Evolutionary conservation across 2,113 vertebrate species (phyloP), one percentile per base, ranked within the genome.

Genomic region (Oxyura jamaicensis): DNA sequence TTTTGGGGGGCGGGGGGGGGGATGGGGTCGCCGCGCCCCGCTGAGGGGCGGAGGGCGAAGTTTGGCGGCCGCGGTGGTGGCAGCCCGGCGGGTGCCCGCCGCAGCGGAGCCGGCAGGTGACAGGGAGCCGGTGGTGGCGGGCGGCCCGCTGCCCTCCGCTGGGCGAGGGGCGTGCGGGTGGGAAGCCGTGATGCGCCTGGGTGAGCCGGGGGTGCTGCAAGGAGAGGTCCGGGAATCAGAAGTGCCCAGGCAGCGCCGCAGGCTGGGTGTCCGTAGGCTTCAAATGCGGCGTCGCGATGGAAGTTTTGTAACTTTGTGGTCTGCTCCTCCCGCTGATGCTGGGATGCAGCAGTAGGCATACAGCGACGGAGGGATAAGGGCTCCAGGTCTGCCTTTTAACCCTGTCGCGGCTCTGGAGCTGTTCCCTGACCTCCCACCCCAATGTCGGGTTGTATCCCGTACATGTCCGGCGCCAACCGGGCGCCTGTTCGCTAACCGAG

Each of bases 241-340:
- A 52, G 50, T 22, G 50, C 33, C 23, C 20, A 48, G 82, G 41
- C 11, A 13, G 13, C 19, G 13, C 60, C 18, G 5, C 35, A 42
- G 8, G 50, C 59, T 91, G 17, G 17, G 26, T 71, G 29, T 22
- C 58, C 22, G 23, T n/a, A n/a, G 48, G 9, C 5, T 25, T 67
- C 13, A 8, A 22, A 7, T 75, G 5, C 6, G 25, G 8, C 17
- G 19, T 11, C 4, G 1, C 6, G 4, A 35, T 91, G 1, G 11
- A 86, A 95, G 78, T 92, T 93, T 41, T 46, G 14, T 58, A 78
- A 94, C 77, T 95, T 81, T 26, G 14, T 25, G 36, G 41, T 93
- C 44, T 71, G 42, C 28, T 65, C 66, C n/a, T 69, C 28, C 11
- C 26, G 36, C 74, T 69, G 13, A 5, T 55, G 55, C 33, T 68